phyloP scores from a whole-genome alignment of 2,888 invertebrate species.

The Xestia xanthographa region DNA sequence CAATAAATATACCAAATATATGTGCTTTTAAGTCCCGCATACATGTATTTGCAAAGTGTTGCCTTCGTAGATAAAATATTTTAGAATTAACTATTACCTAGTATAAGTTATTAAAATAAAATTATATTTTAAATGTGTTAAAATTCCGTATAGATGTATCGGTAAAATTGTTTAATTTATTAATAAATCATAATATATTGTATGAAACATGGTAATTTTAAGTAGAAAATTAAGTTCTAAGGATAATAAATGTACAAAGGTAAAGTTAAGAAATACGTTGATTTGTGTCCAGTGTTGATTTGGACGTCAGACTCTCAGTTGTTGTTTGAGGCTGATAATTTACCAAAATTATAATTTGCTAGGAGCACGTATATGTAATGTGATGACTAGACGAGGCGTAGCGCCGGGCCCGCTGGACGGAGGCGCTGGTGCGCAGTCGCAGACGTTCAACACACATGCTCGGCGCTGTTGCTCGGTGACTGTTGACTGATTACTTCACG shows the following conservation, averaged over 20 bases:
- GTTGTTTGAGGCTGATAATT: conserved; percentile 61
- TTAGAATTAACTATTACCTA: conserved; percentile 51
- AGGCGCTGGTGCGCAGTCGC: not conserved
- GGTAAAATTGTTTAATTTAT: conserved; percentile 80
- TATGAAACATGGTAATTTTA: conserved; percentile 68
- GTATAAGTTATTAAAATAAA: conserved; percentile 54
- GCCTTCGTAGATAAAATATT: conserved; percentile 82
- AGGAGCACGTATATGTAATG: conserved; percentile 54
- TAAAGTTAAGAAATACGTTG: conserved; percentile 63
- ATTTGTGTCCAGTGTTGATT: conserved; percentile 66
- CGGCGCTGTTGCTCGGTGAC: conserved; percentile 57
- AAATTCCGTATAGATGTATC: conserved; percentile 69
- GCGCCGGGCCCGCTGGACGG: conserved; percentile 10
- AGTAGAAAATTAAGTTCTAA: conserved; percentile 60
- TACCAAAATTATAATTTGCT: conserved; percentile 62
- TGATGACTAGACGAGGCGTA: conserved; percentile 45
- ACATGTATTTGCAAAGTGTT: conserved; percentile 83
- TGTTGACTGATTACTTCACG: conserved; percentile 66
- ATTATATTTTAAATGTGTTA: conserved; percentile 64
- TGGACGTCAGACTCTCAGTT: conserved; percentile 65
- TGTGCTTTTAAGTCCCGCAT: conserved; percentile 87
- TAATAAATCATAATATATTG: conserved; percentile 73
- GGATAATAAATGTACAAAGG: conserved; percentile 77
- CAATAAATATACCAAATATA: conserved; percentile 88
- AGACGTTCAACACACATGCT: not conserved